phyloP scores from a whole-genome alignment of 2,888 invertebrate species.

The Labia minor region DNA sequence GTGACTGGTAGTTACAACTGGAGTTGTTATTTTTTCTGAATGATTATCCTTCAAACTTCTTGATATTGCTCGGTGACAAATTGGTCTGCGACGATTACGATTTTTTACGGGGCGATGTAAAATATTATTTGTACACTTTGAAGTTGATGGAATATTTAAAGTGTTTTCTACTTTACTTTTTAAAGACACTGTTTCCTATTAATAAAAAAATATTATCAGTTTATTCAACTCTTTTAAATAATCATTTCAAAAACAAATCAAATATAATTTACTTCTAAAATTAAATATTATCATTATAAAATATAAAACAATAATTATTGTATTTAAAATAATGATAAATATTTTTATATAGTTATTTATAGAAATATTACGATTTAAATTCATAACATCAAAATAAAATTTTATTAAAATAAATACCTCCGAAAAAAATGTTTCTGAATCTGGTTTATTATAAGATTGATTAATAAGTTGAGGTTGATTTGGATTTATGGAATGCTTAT shows the following conservation, averaged over 20 bases:
- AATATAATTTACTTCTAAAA: too few relatives aligned
- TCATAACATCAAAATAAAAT: neutral
- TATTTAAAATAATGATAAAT: too few relatives aligned
- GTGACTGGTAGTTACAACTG: too few relatives aligned
- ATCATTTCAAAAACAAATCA: too few relatives aligned
- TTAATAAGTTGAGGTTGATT: neutral
- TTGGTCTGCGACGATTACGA: neutral
- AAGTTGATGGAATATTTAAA: neutral
- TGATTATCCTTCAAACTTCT: neutral
- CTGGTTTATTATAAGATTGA: neutral
- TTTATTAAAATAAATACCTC: neutral
- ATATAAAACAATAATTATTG: too few relatives aligned
- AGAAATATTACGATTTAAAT: too few relatives aligned
- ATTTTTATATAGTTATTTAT: too few relatives aligned
- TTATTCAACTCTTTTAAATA: too few relatives aligned
- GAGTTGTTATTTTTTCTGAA: neutral
- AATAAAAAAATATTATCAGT: too few relatives aligned
- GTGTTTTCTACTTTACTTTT: neutral
- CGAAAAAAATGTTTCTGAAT: neutral
- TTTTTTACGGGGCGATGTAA: neutral
- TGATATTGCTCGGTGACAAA: neutral
- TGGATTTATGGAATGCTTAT: neutral
- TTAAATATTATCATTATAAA: too few relatives aligned
- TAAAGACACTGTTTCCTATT: too few relatives aligned
- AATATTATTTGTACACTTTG: neutral